Conservation (phyloP, 2,113 vertebrate genomes). For the Anolis sagrei region DNA sequence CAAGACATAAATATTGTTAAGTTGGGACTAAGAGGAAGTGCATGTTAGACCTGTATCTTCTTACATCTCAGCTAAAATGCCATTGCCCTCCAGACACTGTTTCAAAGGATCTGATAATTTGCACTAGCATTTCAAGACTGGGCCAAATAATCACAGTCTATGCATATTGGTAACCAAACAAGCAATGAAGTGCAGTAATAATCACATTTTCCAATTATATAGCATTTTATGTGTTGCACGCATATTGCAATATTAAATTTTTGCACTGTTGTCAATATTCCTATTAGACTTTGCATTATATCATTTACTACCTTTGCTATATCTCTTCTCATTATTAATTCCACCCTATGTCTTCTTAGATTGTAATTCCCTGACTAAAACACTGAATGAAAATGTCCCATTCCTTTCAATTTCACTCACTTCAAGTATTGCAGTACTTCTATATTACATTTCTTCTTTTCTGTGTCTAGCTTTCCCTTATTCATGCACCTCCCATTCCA, state of each 20-base stretch:
- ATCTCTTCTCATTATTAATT: too few relatives aligned
- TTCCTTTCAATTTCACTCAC: too few relatives aligned
- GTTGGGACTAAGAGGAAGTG: background rate
- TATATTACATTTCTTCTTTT: too few relatives aligned
- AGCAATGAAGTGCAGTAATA: background rate
- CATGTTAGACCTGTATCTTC: background rate
- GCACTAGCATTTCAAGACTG: background rate
- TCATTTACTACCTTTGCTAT: too few relatives aligned
- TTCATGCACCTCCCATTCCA: too few relatives aligned
- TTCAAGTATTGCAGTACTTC: too few relatives aligned
- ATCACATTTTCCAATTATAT: background rate
- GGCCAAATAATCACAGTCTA: background rate
- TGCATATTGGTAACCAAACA: background rate
- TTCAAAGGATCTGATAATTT: background rate
- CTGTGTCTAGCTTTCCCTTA: too few relatives aligned
- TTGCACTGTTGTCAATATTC: background rate
- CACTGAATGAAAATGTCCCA: too few relatives aligned
- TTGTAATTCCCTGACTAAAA: too few relatives aligned
- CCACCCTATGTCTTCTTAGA: too few relatives aligned
- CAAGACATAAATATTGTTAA: background rate
- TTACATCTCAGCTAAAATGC: background rate
- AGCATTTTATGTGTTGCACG: background rate
- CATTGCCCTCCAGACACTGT: background rate
- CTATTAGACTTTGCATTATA: background rate
- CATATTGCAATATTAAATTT: background rate